A percentile compares a stretch with the other conserved stretches of the same genome.
phyloP scores from a whole-genome alignment of 2,888 invertebrate species.

The Alitta virens region DNA sequence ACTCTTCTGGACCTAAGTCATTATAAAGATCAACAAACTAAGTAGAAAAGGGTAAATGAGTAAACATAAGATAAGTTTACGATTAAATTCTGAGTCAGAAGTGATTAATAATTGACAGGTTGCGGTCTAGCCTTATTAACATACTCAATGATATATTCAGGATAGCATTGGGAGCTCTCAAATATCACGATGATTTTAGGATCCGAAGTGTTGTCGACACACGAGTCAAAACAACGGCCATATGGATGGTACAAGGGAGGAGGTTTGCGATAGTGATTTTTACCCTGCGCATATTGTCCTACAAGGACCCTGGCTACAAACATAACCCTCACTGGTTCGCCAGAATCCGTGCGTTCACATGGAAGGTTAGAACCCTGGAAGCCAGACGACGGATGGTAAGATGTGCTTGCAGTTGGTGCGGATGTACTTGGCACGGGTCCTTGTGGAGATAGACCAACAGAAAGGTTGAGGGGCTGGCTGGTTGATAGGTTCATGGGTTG shows the following conservation, averaged over 20 bases:
- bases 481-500: too few species aligned
- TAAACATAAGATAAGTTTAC: too few species aligned
- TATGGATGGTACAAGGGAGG: constrained; percentile 43
- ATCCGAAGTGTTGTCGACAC: constrained; percentile 45
- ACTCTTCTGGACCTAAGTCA: too few species aligned
- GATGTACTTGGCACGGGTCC: background rate
- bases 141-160: constrained; percentile 51
- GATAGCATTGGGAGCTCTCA: constrained; percentile 51
- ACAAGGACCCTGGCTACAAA: constrained; percentile 48
- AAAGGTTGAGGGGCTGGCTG: background rate
- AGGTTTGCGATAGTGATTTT: constrained; percentile 38
- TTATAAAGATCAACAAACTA: too few species aligned
- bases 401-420: background rate
- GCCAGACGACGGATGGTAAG: background rate
- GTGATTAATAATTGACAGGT: too few species aligned
- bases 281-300: constrained; percentile 45
- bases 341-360: too few species aligned
- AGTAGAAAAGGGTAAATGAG: too few species aligned
- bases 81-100: too few species aligned
- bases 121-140: constrained; percentile 13
- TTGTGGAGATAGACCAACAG: background rate
- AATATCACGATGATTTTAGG: constrained; percentile 52
- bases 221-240: constrained; percentile 48
- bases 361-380: too few species aligned
- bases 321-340: constrained; percentile 24